Base-by-base conservation (phyloP, 2,888 invertebrate genomes). In the Diabrotica balteata region DNA sequence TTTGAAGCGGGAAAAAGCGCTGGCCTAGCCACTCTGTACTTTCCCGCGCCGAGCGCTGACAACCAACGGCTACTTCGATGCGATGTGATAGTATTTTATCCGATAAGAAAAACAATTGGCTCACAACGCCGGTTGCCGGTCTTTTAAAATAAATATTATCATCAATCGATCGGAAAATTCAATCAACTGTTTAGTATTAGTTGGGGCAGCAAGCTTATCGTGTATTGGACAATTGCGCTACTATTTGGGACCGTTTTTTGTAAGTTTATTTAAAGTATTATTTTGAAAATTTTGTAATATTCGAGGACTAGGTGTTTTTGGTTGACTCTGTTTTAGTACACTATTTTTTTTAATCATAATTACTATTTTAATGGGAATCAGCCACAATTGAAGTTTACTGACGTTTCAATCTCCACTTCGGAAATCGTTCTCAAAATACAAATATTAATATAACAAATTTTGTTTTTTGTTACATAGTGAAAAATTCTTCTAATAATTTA, bases 111-210 rank as follows among this genome's bases (percentile, higher is more conserved):
- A 57, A 63, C 63, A 63, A 63, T 63, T 51, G 63, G 57, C 46
- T 51, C 55, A 63, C 45, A 45, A 46, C 58, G 17, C 52, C 62
- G 47, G 43, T 43, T n/a, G 63, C 52, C 43, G 62, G 45, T 54
- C 57, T 63, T 63, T 57, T 64, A 52, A 55, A 64, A 64, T 64
- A 64, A 64, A 64, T 64, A 64, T 64, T 64, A 22, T 58, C 52
- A 64, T 64, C 32, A 58, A 64, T 64, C 32, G 64, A 64, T 64
- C 64, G 64, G 42, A 50, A 52, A 49, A 46, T 58, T 63, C 58
- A 64, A 64, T 64, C 45, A 57, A 57, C 55, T 46, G n/a, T 57
- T 32, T 22, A 51, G 63, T 63, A 63, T 63, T 63, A 43, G 57
- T 63, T 63, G 55, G 46, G 54, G n/a, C n/a, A 54, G 47, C 32